Evolutionary conservation across 2,797 vertebrate species (phyloP).

Genomic region (Dromococcyx pavoninus): DNA sequence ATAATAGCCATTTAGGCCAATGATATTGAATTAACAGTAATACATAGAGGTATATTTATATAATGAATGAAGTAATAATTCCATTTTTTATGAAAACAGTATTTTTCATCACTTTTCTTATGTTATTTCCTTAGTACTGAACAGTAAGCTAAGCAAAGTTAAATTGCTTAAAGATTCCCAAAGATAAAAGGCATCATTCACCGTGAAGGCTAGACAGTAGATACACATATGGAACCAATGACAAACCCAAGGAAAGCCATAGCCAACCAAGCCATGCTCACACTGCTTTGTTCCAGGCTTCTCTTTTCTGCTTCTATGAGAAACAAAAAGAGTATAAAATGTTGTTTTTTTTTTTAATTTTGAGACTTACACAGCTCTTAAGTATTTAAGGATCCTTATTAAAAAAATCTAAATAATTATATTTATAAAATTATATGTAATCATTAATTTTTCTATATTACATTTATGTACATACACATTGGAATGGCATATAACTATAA

Average conservation of each 20-base stretch:
- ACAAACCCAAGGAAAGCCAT: background rate
- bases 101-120: background rate
- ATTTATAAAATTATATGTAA: background rate
- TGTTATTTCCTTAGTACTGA: background rate
- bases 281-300: background rate
- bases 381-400: background rate
- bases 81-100: background rate
- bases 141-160: background rate
- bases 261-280: background rate
- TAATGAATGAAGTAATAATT: background rate
- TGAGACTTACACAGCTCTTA: background rate
- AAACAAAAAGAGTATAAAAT: background rate
- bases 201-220: background rate
- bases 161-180: conserved; percentile 43
- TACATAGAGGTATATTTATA: background rate
- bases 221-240: conserved; percentile 59
- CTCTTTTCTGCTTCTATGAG: background rate
- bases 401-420: background rate
- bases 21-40: background rate
- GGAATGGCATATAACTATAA: background rate
- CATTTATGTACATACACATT: fast-evolving
- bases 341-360: conserved; percentile 28
- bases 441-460: background rate
- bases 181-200: conserved; percentile 40
- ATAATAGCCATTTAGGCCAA: background rate